Evolutionary conservation across 2,113 vertebrate species (phyloP).

Genomic region (Prunella fulvescens): DNA sequence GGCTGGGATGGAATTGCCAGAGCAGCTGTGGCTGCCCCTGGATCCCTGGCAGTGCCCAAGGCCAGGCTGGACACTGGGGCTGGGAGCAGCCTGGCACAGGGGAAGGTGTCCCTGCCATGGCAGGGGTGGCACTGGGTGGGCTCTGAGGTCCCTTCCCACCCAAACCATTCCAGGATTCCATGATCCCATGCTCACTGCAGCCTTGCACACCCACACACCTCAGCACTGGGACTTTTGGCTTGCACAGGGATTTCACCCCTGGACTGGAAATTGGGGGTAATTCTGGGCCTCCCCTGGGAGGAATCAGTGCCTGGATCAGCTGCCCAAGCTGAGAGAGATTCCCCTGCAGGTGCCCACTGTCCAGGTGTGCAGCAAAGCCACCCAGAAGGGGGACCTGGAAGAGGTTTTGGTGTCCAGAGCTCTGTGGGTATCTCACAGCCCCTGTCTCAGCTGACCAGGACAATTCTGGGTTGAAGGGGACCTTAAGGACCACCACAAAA

Average conservation of each 20-base stretch:
- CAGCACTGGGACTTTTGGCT: background rate
- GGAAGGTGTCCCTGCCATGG: background rate
- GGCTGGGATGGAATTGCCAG: accelerated
- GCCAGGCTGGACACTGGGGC: background rate
- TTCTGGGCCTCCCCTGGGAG: background rate
- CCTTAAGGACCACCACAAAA: background rate
- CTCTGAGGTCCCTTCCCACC: accelerated
- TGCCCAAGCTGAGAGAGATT: background rate
- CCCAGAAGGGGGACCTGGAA: background rate
- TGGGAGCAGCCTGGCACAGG: background rate
- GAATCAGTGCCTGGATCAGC: background rate
- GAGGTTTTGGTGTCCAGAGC: background rate
- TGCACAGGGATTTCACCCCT: background rate
- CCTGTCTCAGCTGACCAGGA: background rate
- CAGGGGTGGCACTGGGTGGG: background rate
- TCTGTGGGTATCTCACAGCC: background rate
- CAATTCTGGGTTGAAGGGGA: background rate
- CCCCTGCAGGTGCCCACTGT: background rate
- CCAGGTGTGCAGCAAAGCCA: background rate
- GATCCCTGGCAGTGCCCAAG: background rate
- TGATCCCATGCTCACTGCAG: background rate
- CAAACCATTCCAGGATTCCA: background rate
- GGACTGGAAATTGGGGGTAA: background rate
- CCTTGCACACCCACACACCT: background rate
- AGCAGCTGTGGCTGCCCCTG: background rate